These are phyloP conservation scores for Nomada fucata DNA, from an alignment of 2,888 invertebrate genomes.

Conservation along the genomic window DNA sequence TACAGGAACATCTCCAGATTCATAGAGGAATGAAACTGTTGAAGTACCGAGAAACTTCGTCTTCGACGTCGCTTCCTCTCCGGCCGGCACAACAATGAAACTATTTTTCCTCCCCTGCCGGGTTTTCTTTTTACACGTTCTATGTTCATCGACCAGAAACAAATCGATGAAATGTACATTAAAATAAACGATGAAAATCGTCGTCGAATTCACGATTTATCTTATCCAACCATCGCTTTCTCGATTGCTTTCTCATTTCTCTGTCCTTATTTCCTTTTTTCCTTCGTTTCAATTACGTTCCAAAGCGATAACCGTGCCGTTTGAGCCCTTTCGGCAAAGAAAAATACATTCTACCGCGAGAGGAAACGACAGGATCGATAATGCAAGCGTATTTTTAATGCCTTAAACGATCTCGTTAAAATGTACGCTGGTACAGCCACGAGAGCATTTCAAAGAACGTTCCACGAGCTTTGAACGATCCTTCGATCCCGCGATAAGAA, in stretches of 20 bases:
- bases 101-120: not conserved
- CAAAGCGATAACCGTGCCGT: not conserved
- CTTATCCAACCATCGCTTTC: constrained; percentile 16
- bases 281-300: constrained; percentile 17
- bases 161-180: constrained; percentile 18
- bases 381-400: constrained; percentile 6
- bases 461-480: constrained; percentile 1
- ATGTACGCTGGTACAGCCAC: constrained; percentile 9
- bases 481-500: constrained; percentile 10
- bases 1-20: not conserved
- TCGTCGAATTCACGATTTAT: constrained; percentile 30
- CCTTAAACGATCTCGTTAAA: constrained; percentile 19
- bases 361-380: not conserved
- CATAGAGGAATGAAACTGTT: constrained; percentile 13
- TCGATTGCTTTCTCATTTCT: not conserved
- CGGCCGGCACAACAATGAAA: not conserved
- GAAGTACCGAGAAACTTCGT: constrained; percentile 2
- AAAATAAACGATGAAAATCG: not conserved
- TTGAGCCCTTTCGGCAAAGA: not conserved
- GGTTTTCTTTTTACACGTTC: not conserved
- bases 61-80: no score
- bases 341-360: constrained; percentile 12
- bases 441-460: not conserved
- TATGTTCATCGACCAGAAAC: not conserved
- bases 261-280: not conserved